Evolutionary conservation across 2,113 vertebrate genomes (phyloP), one percentile per base, ranked within the genome.

Genomic region (Arizona elegans): DNA sequence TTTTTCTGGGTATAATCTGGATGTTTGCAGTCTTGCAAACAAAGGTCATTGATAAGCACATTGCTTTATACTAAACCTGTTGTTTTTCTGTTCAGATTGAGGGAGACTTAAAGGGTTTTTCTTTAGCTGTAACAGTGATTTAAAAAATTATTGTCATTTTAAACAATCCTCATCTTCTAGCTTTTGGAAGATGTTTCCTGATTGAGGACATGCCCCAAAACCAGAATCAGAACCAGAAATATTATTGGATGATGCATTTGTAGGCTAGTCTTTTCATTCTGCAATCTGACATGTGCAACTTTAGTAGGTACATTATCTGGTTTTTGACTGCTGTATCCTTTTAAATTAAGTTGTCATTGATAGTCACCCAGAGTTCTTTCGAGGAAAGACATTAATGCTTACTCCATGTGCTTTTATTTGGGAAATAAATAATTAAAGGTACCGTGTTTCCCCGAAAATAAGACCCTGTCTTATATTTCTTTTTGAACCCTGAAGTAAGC

Each of bases 61-160:
- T 95, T 1, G 75, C 87, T 58, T 59, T 93, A 85, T 94, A 96
- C 93, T 95, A 96, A 95, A 95, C 94, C 56, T 91, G 92, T 95
- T 50, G 59, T 19, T 93, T 95, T 96, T 96, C 59, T 92, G 92
- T 96, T 95, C 95, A 93, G 93, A 58, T 3, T 94, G 92, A 91
- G 8, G 86, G 89, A 43, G 52, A 17, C 93, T 94, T 90, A 52
- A 93, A 95, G 95, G 89, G 15, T 62, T 58, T 95, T 88, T 55
- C 33, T 89, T 92, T 93, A 93, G 92, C 55, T 56, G 7, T 8
- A 33, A 15, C 33, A 91, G 24, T 23, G 70, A 2, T 81, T 81
- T 81, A 19, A 81, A 19, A 38, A 38, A 81, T 81, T 38, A 81
- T 19, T 81, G 38, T 81, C 33, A 75, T 75, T 75, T 81, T 81